Percentiles rank a stretch among this genome's conserved stretches.
phyloP scores from a whole-genome alignment of 2,113 vertebrate species.

The Heliornis fulica region DNA sequence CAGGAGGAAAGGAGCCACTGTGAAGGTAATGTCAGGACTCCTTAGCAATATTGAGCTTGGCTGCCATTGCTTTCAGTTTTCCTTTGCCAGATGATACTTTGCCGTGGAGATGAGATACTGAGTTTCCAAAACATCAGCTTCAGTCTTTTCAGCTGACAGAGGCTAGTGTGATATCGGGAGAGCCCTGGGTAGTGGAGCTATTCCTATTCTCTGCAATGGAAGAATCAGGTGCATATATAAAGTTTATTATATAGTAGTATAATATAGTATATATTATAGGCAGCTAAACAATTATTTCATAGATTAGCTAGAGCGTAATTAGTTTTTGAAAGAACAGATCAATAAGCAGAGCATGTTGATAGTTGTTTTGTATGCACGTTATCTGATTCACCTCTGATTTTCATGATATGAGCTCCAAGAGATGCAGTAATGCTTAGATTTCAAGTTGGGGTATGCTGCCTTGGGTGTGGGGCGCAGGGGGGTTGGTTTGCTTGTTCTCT shows the following conservation, averaged over 20 bases:
- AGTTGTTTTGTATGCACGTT: background rate
- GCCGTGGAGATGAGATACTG: background rate
- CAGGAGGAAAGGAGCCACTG: background rate
- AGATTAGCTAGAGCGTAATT: background rate
- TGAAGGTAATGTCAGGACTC: conserved; percentile 14
- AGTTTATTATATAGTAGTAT: background rate
- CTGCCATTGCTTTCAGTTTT: background rate
- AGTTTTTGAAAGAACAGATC: background rate
- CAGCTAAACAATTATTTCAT: background rate
- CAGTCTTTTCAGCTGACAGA: background rate
- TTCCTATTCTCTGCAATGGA: background rate
- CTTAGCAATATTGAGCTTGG: background rate
- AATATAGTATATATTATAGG: background rate
- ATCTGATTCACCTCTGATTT: background rate
- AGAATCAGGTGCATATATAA: background rate
- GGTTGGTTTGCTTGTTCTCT: background rate
- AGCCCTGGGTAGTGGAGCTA: background rate
- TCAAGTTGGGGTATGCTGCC: background rate
- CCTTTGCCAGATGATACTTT: background rate
- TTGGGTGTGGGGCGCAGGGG: background rate
- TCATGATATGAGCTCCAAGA: background rate
- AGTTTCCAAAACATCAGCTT: background rate
- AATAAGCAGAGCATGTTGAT: background rate
- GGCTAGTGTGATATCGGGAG: background rate
- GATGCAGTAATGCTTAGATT: background rate